phyloP scores from a whole-genome alignment of 1,140 invertebrate species.

The Uloborus diversus region DNA sequence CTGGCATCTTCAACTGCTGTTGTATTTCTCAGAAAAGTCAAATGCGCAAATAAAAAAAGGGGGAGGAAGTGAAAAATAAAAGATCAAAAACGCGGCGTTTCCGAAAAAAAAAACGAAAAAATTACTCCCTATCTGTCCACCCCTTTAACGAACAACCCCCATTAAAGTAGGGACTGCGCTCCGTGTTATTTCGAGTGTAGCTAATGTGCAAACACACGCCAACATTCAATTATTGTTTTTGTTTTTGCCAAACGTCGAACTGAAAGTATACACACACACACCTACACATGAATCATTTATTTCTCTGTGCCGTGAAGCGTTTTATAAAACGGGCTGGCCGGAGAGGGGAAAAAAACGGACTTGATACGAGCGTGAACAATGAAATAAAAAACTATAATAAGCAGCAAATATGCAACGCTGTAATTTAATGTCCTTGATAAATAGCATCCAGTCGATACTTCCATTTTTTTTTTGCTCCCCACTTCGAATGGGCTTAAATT shows the following conservation, averaged over 20 bases:
- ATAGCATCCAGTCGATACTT: conserved; percentile 25
- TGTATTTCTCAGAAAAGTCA: conserved; percentile 45
- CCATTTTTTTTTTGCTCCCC: not conserved
- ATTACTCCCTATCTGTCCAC: not conserved
- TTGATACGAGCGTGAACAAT: conserved; percentile 11
- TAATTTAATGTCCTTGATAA: conserved; percentile 53
- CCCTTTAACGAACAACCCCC: not conserved
- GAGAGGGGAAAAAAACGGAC: not conserved
- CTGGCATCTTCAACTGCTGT: conserved; percentile 40
- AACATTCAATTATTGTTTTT: conserved; percentile 56
- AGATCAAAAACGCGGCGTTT: conserved; percentile 41
- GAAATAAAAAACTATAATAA: conserved; percentile 54
- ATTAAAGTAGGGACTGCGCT: conserved; percentile 4
- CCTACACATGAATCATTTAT: conserved; percentile 55
- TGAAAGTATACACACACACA: conserved; percentile 31
- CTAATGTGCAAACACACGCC: conserved; percentile 55
- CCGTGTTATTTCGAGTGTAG: conserved; percentile 43
- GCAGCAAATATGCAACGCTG: conserved; percentile 45
- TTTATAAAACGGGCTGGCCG: conserved; percentile 19
- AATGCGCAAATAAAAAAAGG: conserved; percentile 38
- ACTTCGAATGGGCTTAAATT: not conserved
- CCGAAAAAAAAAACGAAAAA: conserved; percentile 4
- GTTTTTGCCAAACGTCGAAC: conserved; percentile 35
- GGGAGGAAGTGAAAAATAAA: conserved; percentile 24
- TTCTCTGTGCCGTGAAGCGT: conserved; percentile 35